Evolutionary conservation across 2,797 vertebrate genomes (phyloP).

Genomic region (Gouania willdenowi): DNA sequence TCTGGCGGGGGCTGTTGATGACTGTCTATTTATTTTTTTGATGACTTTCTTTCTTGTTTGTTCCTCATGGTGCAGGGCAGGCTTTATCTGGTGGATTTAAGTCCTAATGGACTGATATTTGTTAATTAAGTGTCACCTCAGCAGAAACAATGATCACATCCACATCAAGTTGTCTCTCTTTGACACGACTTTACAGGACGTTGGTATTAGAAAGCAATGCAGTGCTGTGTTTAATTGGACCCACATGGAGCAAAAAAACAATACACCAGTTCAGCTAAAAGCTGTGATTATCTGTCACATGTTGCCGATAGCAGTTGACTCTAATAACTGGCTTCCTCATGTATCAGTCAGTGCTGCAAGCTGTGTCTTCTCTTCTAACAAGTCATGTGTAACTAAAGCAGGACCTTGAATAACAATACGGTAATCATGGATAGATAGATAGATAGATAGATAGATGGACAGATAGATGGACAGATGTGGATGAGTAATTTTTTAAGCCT

Average conservation of each 20-base stretch:
- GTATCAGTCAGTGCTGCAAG: neutral
- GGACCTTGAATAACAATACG: too few relatives aligned
- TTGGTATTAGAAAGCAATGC: constrained; percentile 9
- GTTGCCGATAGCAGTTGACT: constrained; percentile 1
- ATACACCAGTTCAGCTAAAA: constrained; percentile 5
- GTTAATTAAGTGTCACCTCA: constrained; percentile 18
- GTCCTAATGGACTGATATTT: constrained; percentile 1
- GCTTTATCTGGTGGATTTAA: constrained; percentile 12
- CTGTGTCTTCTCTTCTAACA: too few relatives aligned
- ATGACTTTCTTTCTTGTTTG: too few relatives aligned
- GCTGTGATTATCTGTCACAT: neutral
- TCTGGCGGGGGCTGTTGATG: too few relatives aligned
- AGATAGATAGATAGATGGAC: too few relatives aligned
- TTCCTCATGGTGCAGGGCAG: too few relatives aligned
- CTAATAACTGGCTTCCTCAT: neutral
- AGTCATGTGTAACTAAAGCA: too few relatives aligned
- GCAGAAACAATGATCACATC: constrained; percentile 10
- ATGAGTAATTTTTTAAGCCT: too few relatives aligned
- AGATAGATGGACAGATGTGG: too few relatives aligned
- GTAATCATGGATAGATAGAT: too few relatives aligned
- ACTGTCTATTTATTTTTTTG: neutral
- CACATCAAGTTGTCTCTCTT: constrained; percentile 2
- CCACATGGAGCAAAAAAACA: constrained; percentile 17
- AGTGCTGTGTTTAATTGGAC: constrained; percentile 16
- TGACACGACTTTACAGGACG: constrained; percentile 5